Evolutionary conservation across 2,113 vertebrate genomes (phyloP).

Genomic region (Pardalotus punctatus): DNA sequence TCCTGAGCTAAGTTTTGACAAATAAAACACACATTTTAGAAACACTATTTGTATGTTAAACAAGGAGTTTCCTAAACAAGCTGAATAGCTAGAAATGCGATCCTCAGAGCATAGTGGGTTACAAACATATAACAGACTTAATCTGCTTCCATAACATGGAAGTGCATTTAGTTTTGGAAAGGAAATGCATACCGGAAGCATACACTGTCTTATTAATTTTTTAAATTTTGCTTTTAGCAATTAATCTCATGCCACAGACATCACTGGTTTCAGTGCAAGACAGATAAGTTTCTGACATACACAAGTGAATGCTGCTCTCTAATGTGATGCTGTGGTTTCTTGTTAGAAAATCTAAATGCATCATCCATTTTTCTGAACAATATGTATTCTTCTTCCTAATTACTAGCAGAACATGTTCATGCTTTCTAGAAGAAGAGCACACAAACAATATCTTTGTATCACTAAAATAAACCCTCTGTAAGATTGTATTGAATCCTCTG

Average conservation of each 20-base stretch:
- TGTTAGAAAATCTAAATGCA: not conserved
- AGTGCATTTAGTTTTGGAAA: not conserved
- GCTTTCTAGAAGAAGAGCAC: not conserved
- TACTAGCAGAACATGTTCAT: not conserved
- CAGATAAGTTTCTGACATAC: not conserved
- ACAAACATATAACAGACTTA: not conserved
- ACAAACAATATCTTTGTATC: not conserved
- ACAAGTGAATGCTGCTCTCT: not conserved
- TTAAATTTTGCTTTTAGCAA: not conserved
- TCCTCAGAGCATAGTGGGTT: not conserved
- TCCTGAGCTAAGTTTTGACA: not conserved
- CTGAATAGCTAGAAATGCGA: not conserved
- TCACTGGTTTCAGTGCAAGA: not conserved
- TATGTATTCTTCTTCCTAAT: conserved; percentile 16
- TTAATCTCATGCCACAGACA: not conserved
- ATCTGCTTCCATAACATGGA: not conserved
- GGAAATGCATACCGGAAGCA: not conserved
- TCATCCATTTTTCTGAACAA: not conserved
- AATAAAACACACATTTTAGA: conserved; percentile 39
- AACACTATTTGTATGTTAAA: conserved; percentile 13
- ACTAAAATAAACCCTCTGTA: not conserved
- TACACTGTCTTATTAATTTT: not conserved
- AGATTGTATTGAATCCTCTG: not conserved
- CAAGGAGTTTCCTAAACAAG: not conserved
- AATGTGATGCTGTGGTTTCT: not conserved